phyloP scores from a whole-genome alignment of 2,113 vertebrate species.

The Osmerus mordax region DNA sequence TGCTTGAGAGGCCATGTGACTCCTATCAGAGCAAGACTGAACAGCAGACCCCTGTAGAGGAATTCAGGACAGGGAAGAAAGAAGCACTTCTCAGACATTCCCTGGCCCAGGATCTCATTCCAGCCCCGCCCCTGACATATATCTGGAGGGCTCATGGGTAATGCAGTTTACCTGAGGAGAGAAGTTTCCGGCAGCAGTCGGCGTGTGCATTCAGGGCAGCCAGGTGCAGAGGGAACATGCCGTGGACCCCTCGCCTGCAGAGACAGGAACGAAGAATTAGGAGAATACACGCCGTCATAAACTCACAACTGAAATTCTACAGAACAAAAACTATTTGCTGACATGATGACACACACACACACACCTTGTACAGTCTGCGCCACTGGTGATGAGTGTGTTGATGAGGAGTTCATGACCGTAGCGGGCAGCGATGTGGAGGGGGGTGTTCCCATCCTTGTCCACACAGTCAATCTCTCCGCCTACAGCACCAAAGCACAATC shows the following conservation, averaged over 20 bases:
- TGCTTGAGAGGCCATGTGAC: conserved; percentile 46
- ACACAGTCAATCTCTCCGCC: conserved; percentile 92
- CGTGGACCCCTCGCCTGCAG: conserved; percentile 87
- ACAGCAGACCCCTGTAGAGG: conserved; percentile 30
- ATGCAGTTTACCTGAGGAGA: conserved; percentile 82
- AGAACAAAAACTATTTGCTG: too few relatives aligned
- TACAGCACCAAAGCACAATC: conserved; percentile 50
- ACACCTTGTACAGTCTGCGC: conserved; percentile 89
- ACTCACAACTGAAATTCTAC: too few relatives aligned
- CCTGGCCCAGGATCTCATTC: not conserved
- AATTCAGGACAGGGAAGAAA: conserved; percentile 30
- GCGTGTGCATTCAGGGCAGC: conserved; percentile 92
- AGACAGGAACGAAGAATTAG: conserved; percentile 25
- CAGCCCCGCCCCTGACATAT: too few relatives aligned
- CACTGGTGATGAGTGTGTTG: conserved; percentile 92
- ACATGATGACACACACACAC: conserved; percentile 33
- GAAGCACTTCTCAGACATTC: conserved; percentile 16
- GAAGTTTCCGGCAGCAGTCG: conserved; percentile 92
- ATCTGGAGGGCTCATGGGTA: not conserved
- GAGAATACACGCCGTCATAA: not conserved
- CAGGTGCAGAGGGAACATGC: conserved; percentile 95
- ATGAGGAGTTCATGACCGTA: conserved; percentile 95
- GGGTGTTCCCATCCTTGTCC: conserved; percentile 96
- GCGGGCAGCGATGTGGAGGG: conserved; percentile 91
- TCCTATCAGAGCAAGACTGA: conserved; percentile 45